Percentiles rank a stretch among this genome's conserved stretches.
These are phyloP conservation scores for Carlito syrichta DNA, from an alignment of 2,113 vertebrate genomes.

Conservation along the genomic window DNA sequence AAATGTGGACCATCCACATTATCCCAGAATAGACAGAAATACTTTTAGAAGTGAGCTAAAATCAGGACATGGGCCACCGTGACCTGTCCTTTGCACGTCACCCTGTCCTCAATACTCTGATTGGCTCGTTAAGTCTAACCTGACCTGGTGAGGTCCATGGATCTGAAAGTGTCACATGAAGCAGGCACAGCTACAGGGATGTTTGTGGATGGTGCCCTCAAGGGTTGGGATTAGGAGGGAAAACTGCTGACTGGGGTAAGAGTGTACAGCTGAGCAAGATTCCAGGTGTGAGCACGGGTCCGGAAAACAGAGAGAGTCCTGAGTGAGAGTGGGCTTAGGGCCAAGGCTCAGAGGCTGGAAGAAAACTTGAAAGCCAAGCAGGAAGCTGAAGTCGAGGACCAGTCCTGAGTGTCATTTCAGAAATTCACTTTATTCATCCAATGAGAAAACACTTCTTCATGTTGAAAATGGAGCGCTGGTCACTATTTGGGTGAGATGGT, in stretches of 20 bases:
- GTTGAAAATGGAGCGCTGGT: neutral
- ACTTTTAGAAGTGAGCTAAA: neutral
- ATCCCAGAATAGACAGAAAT: neutral
- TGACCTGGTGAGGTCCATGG: neutral
- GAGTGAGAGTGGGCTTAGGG: neutral
- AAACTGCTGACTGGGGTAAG: neutral
- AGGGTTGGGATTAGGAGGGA: fast-evolving
- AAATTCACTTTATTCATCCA: neutral
- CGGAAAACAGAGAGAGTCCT: neutral
- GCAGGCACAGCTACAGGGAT: no score
- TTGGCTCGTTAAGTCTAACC: fast-evolving
- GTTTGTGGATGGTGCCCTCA: neutral
- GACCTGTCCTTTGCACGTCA: neutral
- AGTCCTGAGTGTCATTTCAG: neutral
- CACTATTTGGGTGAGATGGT: no score
- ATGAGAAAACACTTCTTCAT: neutral
- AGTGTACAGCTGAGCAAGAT: no score
- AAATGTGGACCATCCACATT: neutral
- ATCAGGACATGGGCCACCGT: neutral
- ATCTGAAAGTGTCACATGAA: neutral
- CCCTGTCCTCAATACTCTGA: neutral
- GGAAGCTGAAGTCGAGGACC: neutral
- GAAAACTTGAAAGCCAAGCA: neutral
- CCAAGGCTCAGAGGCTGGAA: neutral
- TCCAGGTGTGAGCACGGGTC: neutral